Base-by-base conservation (phyloP, 2,888 invertebrate species). In the Imbricaverruca yamaguchii region DNA sequence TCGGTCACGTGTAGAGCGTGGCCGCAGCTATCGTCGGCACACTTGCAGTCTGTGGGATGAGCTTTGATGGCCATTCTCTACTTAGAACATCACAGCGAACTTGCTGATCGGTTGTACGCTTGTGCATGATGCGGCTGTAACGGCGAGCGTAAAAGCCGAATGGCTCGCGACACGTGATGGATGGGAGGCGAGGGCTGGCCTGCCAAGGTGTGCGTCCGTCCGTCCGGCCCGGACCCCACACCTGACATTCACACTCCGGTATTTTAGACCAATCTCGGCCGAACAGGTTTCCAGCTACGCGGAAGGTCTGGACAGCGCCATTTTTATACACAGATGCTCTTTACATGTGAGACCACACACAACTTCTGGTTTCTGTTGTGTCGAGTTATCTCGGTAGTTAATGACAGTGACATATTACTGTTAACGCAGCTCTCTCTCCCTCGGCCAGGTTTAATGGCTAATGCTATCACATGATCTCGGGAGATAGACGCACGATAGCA, bases 281-380 rank as follows among this genome's bases (percentile, higher is more conserved):
- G 39, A 69, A 69, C 69, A 13, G 69, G 69, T 69, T 69, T 39
- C 15, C 15, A 39, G 69, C 39, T 39, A 25, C 39, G 23, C 69
- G 25, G 39, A 39, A 10, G 39, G 69, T 6, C 69, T 15, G 15
- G 23, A 39, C 39, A 69, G 69, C n/a, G 63, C 12, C 25, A 13
- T 74, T 74, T 74, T 74, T n/a, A 55, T 21, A 69, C 39, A 25
- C 69, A 69, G 69, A 39, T 69, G 69, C 69, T 69, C 69, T 69
- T 61, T 15, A 67, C 39, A 15, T 15, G 69, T 39, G 39, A 13
- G 74, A 74, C 74, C 74, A 74, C 74, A 74, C 74, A 74, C 74
- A 3, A 55, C 12, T 23, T 8, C 65, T 21, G 15, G 74, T 21
- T 18, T 2, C 21, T 55, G 74, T 74, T 9, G 74, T 53, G 74